Conservation (phyloP, 2,888 invertebrate genomes). For the Brachypterus glaber region DNA sequence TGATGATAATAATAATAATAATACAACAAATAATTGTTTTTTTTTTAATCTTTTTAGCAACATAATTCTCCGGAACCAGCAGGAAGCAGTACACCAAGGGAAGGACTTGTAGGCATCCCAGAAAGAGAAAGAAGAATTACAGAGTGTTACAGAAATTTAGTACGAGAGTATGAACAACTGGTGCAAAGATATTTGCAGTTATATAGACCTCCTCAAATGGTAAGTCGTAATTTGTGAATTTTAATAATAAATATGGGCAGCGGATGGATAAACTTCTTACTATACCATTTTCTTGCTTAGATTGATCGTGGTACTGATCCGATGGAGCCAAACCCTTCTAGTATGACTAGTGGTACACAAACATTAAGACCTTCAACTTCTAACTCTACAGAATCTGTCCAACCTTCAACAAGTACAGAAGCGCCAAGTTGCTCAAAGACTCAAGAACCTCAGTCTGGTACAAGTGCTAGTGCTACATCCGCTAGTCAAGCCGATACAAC, state of each 20-base stretch:
- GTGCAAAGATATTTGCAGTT: slow-evolving; percentile 44
- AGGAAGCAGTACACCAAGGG: slow-evolving; percentile 21
- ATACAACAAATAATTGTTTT: too few relatives aligned
- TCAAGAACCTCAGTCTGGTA: background rate
- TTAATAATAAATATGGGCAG: too few relatives aligned
- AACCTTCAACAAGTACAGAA: background rate
- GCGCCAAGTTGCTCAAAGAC: background rate
- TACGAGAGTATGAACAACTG: slow-evolving; percentile 44
- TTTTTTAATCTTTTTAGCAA: too few relatives aligned
- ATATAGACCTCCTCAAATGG: slow-evolving; percentile 41
- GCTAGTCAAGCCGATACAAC: slow-evolving; percentile 17
- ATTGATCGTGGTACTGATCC: slow-evolving; percentile 63
- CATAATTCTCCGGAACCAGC: slow-evolving; percentile 17
- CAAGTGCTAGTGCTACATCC: slow-evolving; percentile 17
- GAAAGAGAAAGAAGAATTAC: slow-evolving; percentile 43
- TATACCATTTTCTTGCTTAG: slow-evolving; percentile 33
- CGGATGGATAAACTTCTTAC: too few relatives aligned
- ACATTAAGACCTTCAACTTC: slow-evolving; percentile 35
- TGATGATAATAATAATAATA: too few relatives aligned
- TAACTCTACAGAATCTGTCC: background rate
- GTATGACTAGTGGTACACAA: slow-evolving; percentile 35
- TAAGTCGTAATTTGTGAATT: slow-evolving; percentile 27
- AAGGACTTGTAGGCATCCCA: slow-evolving; percentile 34
- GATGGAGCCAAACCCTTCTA: slow-evolving; percentile 49
- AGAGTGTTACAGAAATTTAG: slow-evolving; percentile 42